These are phyloP conservation scores for Neosalanx taihuensis DNA, from an alignment of 2,797 vertebrate species.

Conservation along the genomic window DNA sequence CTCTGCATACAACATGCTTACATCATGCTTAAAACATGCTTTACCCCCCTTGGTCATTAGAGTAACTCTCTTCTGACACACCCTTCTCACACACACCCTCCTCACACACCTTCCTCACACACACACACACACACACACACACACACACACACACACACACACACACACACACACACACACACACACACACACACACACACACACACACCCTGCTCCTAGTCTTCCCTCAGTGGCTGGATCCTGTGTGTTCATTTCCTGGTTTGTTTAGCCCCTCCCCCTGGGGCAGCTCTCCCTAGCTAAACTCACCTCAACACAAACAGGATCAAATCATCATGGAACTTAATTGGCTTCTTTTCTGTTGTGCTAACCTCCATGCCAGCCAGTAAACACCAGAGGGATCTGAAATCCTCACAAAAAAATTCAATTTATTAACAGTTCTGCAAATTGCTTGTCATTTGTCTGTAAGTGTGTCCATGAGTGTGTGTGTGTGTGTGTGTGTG, in stretches of 20 bases:
- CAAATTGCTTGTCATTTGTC: neutral
- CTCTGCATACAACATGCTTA: no score
- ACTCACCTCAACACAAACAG: conserved; percentile 43
- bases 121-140: neutral
- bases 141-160: no score
- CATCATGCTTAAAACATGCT: no score
- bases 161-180: neutral
- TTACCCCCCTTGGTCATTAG: no score
- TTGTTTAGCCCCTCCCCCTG: conserved; percentile 9
- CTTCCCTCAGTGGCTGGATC: neutral
- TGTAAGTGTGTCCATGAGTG: neutral
- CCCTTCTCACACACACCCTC: no score
- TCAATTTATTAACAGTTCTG: conserved; percentile 39
- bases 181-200: neutral
- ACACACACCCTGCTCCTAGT: neutral
- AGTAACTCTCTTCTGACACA: no score
- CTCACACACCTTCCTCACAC: no score
- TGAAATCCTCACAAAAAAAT: conserved; percentile 45
- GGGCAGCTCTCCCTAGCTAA: conserved; percentile 32
- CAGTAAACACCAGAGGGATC: conserved; percentile 59
- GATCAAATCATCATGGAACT: conserved; percentile 45
- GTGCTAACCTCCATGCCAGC: conserved; percentile 38
- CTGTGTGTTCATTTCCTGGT: conserved; percentile 18
- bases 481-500: conserved; percentile 12
- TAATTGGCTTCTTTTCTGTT: conserved; percentile 48